Percentiles rank a stretch among this genome's conserved stretches.
phyloP scores from a whole-genome alignment of 2,888 invertebrate genomes.

The Xestia c-nigrum region DNA sequence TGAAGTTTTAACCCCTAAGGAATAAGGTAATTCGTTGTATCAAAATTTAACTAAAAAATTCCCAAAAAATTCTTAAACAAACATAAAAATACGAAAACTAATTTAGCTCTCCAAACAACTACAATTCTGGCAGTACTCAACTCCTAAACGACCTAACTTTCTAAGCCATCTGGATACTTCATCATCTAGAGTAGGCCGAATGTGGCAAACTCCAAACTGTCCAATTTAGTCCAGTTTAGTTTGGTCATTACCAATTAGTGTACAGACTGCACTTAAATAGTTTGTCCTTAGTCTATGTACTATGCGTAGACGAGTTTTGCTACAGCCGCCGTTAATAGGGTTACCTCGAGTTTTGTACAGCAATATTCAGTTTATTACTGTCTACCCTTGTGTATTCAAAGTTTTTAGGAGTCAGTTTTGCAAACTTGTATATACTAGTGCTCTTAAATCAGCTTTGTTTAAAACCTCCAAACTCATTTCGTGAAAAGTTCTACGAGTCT shows the following conservation, averaged over 20 bases:
- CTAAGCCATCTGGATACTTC: conserved; percentile 25
- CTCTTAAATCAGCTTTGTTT: neutral
- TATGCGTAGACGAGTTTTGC: conserved; percentile 54
- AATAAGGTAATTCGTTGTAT: neutral
- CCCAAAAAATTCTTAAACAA: neutral
- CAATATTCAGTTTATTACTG: conserved; percentile 1
- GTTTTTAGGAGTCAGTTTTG: neutral
- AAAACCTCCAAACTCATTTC: no score
- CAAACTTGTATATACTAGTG: neutral
- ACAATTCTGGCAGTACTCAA: conserved; percentile 7
- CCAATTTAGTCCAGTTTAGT: conserved; percentile 69
- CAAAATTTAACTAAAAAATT: neutral
- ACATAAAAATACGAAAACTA: conserved; percentile 9
- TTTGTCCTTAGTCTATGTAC: conserved; percentile 71
- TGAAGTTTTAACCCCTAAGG: neutral
- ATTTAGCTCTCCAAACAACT: neutral
- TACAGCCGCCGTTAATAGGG: conserved; percentile 36
- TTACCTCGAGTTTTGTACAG: conserved; percentile 19
- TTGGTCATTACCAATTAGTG: conserved; percentile 72
- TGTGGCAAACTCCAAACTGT: conserved; percentile 31
- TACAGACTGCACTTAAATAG: conserved; percentile 66
- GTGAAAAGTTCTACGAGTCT: neutral
- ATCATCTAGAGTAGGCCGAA: conserved; percentile 36
- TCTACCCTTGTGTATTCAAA: neutral
- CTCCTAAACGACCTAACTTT: conserved; percentile 34